phyloP scores from a whole-genome alignment of 2,888 invertebrate species.

The Pasiphila rectangulata region DNA sequence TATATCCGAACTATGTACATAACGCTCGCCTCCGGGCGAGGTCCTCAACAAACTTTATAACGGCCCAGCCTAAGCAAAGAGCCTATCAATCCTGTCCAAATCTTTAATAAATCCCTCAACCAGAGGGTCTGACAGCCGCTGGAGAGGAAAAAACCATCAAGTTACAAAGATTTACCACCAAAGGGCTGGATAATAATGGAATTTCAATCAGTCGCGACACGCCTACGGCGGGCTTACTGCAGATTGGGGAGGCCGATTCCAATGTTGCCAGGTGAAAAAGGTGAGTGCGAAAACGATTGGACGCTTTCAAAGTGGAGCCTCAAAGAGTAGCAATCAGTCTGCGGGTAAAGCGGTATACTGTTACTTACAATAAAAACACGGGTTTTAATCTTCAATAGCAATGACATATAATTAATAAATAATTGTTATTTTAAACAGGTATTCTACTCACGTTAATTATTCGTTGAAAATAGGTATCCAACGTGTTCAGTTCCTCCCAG shows the following conservation, averaged over 20 bases:
- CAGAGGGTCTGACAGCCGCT: constrained; percentile 54
- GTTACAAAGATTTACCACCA: constrained; percentile 69
- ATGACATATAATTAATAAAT: too few species aligned
- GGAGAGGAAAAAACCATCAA: constrained; percentile 63
- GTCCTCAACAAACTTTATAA: constrained; percentile 16
- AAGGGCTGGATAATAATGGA: constrained; percentile 72
- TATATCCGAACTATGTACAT: constrained; percentile 5
- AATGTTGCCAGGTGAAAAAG: constrained; percentile 15
- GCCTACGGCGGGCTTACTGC: constrained; percentile 37
- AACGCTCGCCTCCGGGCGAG: constrained; percentile 4
- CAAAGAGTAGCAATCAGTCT: background rate
- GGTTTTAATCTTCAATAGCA: too few species aligned
- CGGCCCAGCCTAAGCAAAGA: constrained; percentile 32
- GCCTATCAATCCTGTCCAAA: constrained; percentile 50
- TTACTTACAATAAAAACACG: background rate
- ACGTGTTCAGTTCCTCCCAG: too few species aligned
- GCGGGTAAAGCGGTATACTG: background rate
- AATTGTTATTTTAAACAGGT: too few species aligned
- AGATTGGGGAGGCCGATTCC: constrained; percentile 32
- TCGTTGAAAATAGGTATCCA: too few species aligned
- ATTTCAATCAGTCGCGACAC: constrained; percentile 69
- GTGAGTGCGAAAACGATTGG: background rate
- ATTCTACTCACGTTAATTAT: too few species aligned
- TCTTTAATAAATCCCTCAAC: constrained; percentile 53
- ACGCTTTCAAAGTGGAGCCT: background rate